phyloP scores from a whole-genome alignment of 2,888 invertebrate species.

The Cephus pygmeus region DNA sequence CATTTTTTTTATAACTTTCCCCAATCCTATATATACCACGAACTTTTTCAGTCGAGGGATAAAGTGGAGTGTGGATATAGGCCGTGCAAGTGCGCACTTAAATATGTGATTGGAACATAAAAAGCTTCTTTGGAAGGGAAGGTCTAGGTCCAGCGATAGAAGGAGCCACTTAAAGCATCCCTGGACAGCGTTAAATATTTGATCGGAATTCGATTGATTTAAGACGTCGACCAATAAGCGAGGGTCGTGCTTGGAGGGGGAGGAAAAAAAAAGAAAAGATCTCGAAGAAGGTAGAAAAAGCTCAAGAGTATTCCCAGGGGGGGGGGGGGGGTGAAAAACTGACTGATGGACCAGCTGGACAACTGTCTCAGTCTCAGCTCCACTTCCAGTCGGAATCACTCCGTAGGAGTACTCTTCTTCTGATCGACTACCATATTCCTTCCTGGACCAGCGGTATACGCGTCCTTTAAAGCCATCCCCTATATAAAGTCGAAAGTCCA shows the following conservation, averaged over 20 bases:
- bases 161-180: constrained; percentile 46
- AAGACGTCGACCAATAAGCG: constrained; percentile 50
- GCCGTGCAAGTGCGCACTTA: constrained; percentile 25
- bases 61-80: not conserved
- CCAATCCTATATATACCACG: not conserved
- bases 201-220: constrained; percentile 61
- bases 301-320: constrained; percentile 53
- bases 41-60: not conserved
- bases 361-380: constrained; percentile 55
- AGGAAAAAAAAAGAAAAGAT: constrained; percentile 22
- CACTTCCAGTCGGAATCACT: constrained; percentile 13
- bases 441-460: constrained; percentile 28
- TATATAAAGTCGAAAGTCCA: not conserved
- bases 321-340: constrained; percentile 43
- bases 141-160: constrained; percentile 23
- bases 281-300: constrained; percentile 22
- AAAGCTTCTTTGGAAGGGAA: constrained; percentile 41
- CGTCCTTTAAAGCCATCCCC: constrained; percentile 47
- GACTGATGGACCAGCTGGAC: constrained; percentile 52
- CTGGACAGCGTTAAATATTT: constrained; percentile 62
- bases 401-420: constrained; percentile 16
- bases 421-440: constrained; percentile 14
- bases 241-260: constrained; percentile 18
- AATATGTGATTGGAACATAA: constrained; percentile 48
- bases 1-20: not conserved